These are phyloP conservation scores for Nesogale talazaci DNA, from an alignment of 2,113 vertebrate species.

Conservation along the genomic window DNA sequence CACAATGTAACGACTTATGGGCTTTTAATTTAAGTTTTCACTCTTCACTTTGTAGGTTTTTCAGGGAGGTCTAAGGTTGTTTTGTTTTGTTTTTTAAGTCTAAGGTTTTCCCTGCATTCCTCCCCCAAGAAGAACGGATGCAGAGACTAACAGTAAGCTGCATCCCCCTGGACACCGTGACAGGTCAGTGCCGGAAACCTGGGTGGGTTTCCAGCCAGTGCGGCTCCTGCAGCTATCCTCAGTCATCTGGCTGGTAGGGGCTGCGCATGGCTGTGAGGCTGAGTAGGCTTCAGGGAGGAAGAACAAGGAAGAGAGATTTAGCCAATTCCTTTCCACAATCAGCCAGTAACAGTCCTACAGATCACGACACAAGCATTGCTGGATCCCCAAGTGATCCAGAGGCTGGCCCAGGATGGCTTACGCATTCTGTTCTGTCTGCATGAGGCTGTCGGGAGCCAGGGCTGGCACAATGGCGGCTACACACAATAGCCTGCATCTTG, in stretches of 20 bases:
- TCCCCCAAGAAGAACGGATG: not conserved
- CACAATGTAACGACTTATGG: not conserved
- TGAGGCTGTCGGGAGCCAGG: too few species aligned
- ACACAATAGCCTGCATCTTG: not conserved
- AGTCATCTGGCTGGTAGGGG: not conserved
- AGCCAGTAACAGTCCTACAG: not conserved
- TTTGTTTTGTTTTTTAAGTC: not conserved
- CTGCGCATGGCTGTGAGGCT: not conserved
- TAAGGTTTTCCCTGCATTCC: not conserved
- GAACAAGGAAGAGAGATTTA: not conserved
- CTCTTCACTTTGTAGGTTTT: not conserved
- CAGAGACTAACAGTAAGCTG: not conserved
- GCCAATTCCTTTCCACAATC: not conserved
- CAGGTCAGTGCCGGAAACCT: not conserved
- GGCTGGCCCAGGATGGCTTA: too few species aligned
- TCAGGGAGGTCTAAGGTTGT: not conserved
- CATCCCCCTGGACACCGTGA: not conserved
- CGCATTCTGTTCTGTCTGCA: too few species aligned
- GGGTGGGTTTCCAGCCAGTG: not conserved
- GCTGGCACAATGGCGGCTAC: not conserved
- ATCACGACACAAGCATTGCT: not conserved
- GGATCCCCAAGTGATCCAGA: not conserved
- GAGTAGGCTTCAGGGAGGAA: not conserved
- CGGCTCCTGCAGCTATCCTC: not conserved
- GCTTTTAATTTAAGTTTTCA: conserved; percentile 15